Evolutionary conservation across 2,888 invertebrate species (phyloP), one percentile per base, ranked within the genome.

Genomic region (Odiellus spinosus): DNA sequence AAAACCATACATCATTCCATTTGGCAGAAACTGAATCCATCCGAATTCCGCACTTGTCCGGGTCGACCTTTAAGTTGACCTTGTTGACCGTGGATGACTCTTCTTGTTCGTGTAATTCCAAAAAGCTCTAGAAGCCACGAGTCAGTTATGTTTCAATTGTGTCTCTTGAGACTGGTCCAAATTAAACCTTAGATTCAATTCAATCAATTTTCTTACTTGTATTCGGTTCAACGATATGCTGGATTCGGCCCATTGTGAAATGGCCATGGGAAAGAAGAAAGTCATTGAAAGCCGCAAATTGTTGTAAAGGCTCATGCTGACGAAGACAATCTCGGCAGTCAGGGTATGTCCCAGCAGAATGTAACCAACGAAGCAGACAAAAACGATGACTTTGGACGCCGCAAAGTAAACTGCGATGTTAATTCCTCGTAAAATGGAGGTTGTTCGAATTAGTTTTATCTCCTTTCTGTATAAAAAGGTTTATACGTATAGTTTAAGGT

Each of bases 261-360:
- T 77, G 40, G 82, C 80, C 57, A 80, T 78, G 0, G 91, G 88
- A 58, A 91, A 82, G 66, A 83, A 84, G 12, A 87, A 79, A 0
- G 84, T 85, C 47, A 62, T 56, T 10, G 83, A 79, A 58, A 82
- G 78, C 26, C 85, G 73, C 50, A 91, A 68, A 47, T 85, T 80
- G 60, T 84, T 86, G 68, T 85, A 90, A 64, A 88, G 81, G 8
- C 86, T 82, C 12, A 85, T 79, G 42, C 87, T 74, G 47, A 88
- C 82, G 66, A 87, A 90, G 14, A 86, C 56, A 61, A 75, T 63
- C 55, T 79, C 79, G 0, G 85, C 80, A 0, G 79, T 76, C 53
- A 88, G 69, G 3, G 67, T 61, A 56, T 75, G 70, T 11, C 76
- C 78, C 33, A 69, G 77, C 32, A 70, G 65, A 2, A 85, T 68